Percentiles rank a stretch among this genome's conserved stretches.
phyloP scores from a whole-genome alignment of 1,140 invertebrate species.

The Triops longicaudatus region DNA sequence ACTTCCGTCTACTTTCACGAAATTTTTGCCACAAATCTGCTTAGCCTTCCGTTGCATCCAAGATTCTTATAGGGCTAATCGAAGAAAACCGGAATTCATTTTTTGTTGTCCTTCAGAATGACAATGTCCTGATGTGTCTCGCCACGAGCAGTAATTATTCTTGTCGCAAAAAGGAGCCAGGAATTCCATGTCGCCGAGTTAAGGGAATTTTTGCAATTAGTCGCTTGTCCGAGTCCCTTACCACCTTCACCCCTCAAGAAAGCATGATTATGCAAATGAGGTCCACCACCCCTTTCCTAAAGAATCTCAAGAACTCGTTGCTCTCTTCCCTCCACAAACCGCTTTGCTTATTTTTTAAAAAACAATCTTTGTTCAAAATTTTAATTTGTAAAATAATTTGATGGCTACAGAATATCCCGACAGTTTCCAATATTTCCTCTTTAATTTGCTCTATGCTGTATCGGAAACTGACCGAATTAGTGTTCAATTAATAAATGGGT shows the following conservation, averaged over 20 bases:
- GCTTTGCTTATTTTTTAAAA: neutral
- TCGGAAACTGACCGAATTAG: too few species aligned
- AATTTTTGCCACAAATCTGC: neutral
- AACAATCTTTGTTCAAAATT: neutral
- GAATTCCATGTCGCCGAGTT: conserved; percentile 6
- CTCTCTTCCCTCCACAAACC: neutral
- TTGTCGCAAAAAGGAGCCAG: neutral
- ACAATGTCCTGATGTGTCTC: too few species aligned
- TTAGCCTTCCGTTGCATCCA: neutral
- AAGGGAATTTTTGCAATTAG: conserved; percentile 4
- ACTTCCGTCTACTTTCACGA: too few species aligned
- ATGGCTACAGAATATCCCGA: too few species aligned
- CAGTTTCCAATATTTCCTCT: too few species aligned
- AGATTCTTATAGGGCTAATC: neutral
- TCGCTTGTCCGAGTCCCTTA: conserved; percentile 14
- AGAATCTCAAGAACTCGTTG: neutral
- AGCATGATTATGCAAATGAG: neutral
- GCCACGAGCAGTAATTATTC: neutral
- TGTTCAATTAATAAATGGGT: too few species aligned
- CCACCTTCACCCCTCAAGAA: neutral
- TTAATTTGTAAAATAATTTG: too few species aligned
- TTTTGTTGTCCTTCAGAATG: neutral
- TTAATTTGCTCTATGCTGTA: too few species aligned
- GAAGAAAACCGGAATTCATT: neutral
- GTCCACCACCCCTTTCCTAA: neutral